phyloP scores from a whole-genome alignment of 2,113 vertebrate genomes.

The Orcinus orca region DNA sequence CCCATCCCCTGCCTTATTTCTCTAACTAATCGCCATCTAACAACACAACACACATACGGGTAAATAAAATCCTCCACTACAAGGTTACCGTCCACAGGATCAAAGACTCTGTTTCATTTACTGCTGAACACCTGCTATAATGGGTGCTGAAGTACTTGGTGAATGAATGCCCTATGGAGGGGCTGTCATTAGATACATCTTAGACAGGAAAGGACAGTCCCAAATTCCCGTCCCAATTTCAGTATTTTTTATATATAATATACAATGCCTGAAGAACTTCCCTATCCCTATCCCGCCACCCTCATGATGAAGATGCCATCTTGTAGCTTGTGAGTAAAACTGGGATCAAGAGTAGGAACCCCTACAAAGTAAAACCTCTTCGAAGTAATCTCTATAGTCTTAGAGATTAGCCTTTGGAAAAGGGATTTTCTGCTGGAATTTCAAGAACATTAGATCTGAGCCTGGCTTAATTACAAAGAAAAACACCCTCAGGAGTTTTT shows the following conservation, averaged over 20 bases:
- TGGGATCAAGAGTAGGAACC: background rate
- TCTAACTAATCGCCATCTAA: background rate
- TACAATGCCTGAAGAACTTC: background rate
- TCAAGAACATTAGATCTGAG: slow-evolving; percentile 22
- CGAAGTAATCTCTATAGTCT: background rate
- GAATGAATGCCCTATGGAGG: background rate
- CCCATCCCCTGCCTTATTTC: background rate
- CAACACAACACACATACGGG: fast-evolving
- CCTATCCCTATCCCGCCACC: background rate
- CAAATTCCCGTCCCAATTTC: background rate
- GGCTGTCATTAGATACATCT: background rate
- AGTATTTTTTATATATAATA: background rate
- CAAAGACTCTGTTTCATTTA: background rate
- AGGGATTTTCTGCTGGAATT: slow-evolving; percentile 22
- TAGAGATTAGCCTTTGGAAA: background rate
- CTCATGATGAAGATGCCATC: background rate
- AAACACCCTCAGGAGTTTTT: background rate
- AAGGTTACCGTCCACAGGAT: background rate
- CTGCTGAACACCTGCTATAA: background rate
- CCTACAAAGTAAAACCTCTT: background rate
- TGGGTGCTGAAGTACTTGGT: background rate
- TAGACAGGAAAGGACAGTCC: background rate
- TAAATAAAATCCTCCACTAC: background rate
- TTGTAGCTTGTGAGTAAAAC: background rate
- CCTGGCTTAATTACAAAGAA: background rate